Percentiles rank a stretch among this genome's conserved stretches.
These are phyloP conservation scores for Phengaris alcon DNA, from an alignment of 2,888 invertebrate genomes.

Conservation along the genomic window DNA sequence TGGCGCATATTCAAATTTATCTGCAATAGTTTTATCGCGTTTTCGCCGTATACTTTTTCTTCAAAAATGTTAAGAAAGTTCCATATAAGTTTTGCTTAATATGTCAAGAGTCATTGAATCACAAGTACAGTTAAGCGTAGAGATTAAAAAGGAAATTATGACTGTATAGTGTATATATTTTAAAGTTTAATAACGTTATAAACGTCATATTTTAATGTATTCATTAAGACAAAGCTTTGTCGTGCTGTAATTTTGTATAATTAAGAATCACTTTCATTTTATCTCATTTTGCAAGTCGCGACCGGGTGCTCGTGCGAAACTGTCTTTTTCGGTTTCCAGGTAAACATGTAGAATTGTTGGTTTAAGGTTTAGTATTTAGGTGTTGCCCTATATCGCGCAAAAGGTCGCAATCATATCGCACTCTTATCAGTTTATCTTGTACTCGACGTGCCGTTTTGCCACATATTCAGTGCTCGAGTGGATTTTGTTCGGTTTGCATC, in stretches of 20 bases:
- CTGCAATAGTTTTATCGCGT: background rate
- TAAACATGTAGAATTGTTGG: constrained; percentile 7
- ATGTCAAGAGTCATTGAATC: constrained; percentile 10
- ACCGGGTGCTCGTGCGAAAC: background rate
- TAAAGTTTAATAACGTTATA: background rate
- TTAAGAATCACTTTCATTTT: constrained; percentile 24
- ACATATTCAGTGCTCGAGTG: constrained; percentile 51
- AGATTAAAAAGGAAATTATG: constrained; percentile 24
- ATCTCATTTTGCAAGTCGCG: background rate
- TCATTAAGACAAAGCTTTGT: constrained; percentile 9
- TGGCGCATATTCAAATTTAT: constrained; percentile 17
- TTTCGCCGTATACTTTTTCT: constrained; percentile 25
- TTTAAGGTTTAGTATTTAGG: constrained; percentile 17
- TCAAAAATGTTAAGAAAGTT: constrained; percentile 17
- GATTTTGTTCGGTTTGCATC: constrained; percentile 54
- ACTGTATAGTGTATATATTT: constrained; percentile 3
- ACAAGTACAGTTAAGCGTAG: constrained; percentile 5
- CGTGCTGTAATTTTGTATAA: constrained; percentile 14
- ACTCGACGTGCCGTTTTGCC: constrained; percentile 68
- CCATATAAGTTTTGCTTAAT: constrained; percentile 8
- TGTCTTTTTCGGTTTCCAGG: background rate
- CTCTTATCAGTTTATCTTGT: constrained; percentile 74
- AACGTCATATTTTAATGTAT: background rate
- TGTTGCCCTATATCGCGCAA: constrained; percentile 22
- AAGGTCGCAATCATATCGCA: constrained; percentile 58